These are phyloP conservation scores for Deroplatys truncata DNA, from an alignment of 2,888 invertebrate species.

Conservation along the genomic window DNA sequence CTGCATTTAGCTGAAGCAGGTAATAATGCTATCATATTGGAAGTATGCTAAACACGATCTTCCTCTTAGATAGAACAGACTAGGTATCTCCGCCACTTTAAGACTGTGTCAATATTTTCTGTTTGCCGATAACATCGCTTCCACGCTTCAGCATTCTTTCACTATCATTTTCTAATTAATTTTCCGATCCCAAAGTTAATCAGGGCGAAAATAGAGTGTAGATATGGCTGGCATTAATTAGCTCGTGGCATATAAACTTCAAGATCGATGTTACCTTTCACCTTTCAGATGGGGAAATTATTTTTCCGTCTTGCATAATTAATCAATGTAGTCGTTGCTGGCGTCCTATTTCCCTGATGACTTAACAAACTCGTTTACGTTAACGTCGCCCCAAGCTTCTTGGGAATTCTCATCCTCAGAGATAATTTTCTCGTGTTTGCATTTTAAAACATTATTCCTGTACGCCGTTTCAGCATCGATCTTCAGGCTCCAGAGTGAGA, in stretches of 20 bases:
- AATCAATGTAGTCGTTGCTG: not conserved
- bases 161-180: not conserved
- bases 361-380: not conserved
- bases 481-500: not conserved
- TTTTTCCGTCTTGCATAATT: not conserved
- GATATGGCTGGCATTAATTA: not conserved
- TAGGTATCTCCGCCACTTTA: not conserved
- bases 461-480: too few species aligned
- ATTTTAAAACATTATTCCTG: not conserved
- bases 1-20: too few species aligned
- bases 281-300: not conserved
- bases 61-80: too few species aligned
- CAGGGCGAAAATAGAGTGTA: not conserved
- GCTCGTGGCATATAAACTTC: not conserved
- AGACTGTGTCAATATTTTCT: not conserved
- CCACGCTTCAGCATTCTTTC: not conserved
- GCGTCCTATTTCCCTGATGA: not conserved
- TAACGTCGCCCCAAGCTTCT: not conserved
- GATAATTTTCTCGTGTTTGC: not conserved
- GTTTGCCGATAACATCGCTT: not conserved
- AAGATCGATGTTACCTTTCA: not conserved
- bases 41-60: too few species aligned
- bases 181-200: not conserved
- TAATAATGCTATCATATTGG: too few species aligned
- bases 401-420: not conserved